phyloP scores from a whole-genome alignment of 2,797 vertebrate genomes.

The Micrastur ruficollis region DNA sequence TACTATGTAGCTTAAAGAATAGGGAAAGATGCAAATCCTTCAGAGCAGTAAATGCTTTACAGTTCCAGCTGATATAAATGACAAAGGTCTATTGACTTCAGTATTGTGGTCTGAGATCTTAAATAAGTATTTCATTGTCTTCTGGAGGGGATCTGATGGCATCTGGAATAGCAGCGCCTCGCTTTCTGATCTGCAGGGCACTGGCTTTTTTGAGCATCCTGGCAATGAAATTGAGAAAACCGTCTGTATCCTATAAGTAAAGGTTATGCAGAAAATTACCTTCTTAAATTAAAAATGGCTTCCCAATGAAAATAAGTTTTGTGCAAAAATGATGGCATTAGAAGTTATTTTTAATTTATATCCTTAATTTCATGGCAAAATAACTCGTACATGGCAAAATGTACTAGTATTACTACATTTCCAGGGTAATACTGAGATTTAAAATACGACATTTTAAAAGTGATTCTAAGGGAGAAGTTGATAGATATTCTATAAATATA shows the following conservation, averaged over 20 bases:
- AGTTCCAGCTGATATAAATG: not conserved
- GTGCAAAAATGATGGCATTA: not conserved
- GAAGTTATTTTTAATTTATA: not conserved
- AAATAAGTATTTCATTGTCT: not conserved
- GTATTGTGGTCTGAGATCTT: not conserved
- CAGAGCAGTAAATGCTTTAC: not conserved
- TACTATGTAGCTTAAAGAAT: not conserved
- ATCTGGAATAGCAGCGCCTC: not conserved
- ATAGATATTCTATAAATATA: not conserved
- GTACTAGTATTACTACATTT: not conserved
- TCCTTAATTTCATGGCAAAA: not conserved
- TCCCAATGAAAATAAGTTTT: not conserved
- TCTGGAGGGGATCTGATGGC: not conserved
- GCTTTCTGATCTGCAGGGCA: not conserved
- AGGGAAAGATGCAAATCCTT: not conserved
- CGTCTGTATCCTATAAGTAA: not conserved
- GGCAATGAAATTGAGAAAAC: not conserved
- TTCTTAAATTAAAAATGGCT: not conserved
- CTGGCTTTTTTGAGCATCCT: not conserved
- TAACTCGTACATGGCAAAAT: not conserved
- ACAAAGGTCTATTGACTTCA: not conserved
- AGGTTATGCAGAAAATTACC: not conserved
- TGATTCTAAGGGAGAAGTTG: fast-evolving
- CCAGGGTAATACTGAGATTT: not conserved
- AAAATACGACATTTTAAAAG: not conserved